These are phyloP conservation scores for Anolis apletophallus DNA, from an alignment of 2,797 vertebrate genomes.

Conservation along the genomic window DNA sequence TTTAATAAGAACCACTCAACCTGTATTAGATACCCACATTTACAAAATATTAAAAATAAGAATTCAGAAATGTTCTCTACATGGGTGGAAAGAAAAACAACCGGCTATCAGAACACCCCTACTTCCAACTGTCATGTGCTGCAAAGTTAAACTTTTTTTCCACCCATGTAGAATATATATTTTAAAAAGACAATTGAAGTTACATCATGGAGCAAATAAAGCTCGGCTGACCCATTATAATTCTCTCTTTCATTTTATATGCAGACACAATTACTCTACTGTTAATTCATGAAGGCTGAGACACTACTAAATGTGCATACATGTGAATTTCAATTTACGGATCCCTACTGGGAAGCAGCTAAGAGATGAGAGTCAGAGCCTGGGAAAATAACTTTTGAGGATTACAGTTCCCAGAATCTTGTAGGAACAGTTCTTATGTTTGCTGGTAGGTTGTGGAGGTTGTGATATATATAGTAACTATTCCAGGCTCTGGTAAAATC, in stretches of 20 bases:
- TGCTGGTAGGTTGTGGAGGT: too few relatives aligned
- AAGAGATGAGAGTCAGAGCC: neutral
- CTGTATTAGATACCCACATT: neutral
- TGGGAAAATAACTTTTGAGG: too few relatives aligned
- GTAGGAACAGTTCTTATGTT: too few relatives aligned
- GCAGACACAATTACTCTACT: neutral
- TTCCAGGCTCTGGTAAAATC: too few relatives aligned
- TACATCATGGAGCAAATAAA: constrained; percentile 1
- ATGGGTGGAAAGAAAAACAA: neutral
- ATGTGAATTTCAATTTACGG: neutral
- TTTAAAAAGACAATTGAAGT: accelerated
- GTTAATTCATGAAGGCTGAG: accelerated
- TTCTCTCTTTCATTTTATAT: constrained; percentile 9
- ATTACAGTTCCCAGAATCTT: too few relatives aligned
- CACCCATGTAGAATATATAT: too few relatives aligned
- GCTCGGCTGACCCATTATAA: neutral
- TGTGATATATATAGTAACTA: too few relatives aligned
- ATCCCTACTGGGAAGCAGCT: neutral
- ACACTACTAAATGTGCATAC: neutral
- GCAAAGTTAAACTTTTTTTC: too few relatives aligned
- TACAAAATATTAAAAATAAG: accelerated
- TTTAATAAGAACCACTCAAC: too few relatives aligned
- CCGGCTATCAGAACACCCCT: too few relatives aligned
- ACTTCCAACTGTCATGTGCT: too few relatives aligned
- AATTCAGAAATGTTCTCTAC: neutral